These are phyloP conservation scores for Synergus laeviventris DNA, from an alignment of 2,888 invertebrate genomes.

Conservation along the genomic window DNA sequence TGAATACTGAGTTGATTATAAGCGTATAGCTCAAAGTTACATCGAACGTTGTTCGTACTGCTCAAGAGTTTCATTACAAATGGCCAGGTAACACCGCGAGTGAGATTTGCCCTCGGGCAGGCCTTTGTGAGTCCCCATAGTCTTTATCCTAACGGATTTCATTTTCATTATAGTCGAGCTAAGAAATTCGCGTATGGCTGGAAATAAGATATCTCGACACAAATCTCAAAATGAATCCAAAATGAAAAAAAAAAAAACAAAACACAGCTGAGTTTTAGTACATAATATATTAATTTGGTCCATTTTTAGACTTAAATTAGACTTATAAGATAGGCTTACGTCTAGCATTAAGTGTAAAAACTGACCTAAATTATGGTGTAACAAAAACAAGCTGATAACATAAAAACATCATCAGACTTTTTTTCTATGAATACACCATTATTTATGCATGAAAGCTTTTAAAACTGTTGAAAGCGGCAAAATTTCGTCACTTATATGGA, in stretches of 20 bases:
- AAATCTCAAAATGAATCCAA: conserved; percentile 1
- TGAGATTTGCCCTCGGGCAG: conserved; percentile 57
- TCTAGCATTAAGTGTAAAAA: too few species aligned
- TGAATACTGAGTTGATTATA: too few species aligned
- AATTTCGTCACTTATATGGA: background rate
- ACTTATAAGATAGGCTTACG: too few species aligned
- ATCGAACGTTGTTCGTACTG: background rate
- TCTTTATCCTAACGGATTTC: conserved; percentile 67
- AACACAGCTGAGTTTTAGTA: too few species aligned
- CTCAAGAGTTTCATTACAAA: background rate
- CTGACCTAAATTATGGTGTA: too few species aligned
- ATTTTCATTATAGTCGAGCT: conserved; percentile 66
- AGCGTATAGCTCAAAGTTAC: too few species aligned
- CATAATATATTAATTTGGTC: too few species aligned
- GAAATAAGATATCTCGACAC: conserved; percentile 45
- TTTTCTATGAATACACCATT: too few species aligned
- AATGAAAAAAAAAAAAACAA: too few species aligned
- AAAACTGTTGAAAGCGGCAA: background rate
- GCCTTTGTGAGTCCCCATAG: conserved; percentile 46
- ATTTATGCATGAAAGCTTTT: background rate
- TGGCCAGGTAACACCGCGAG: conserved; percentile 53
- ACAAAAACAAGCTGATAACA: too few species aligned
- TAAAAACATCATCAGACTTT: too few species aligned
- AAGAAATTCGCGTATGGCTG: conserved; percentile 59
- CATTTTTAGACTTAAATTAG: too few species aligned